A percentile compares a stretch with the other conserved stretches of the same genome.
Evolutionary conservation across 2,113 vertebrate genomes (phyloP).

Genomic region (Irena cyanogastra): DNA sequence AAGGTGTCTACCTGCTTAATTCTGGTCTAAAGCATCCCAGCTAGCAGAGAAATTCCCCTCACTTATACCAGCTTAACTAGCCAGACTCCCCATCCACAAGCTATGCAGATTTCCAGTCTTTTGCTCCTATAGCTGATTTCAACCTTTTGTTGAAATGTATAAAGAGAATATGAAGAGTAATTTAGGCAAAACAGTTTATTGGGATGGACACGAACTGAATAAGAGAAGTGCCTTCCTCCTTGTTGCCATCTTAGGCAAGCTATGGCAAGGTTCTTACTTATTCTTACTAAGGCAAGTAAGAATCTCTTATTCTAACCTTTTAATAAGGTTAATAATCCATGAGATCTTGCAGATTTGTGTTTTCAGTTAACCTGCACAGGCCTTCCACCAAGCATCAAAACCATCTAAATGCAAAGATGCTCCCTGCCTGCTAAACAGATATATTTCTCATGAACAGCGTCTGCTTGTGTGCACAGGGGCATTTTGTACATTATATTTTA

Average conservation of each 20-base stretch:
- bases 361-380: not conserved
- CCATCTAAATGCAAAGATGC: not conserved
- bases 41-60: not conserved
- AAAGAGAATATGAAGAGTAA: not conserved
- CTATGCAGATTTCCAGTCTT: not conserved
- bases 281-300: too few species aligned
- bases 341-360: not conserved
- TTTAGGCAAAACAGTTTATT: not conserved
- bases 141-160: not conserved
- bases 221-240: not conserved
- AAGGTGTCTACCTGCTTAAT: not conserved
- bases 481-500: not conserved
- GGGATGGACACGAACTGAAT: not conserved
- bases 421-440: not conserved
- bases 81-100: not conserved
- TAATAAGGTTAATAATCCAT: not conserved
- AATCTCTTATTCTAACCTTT: not conserved
- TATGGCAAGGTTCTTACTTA: too few species aligned
- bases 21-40: not conserved
- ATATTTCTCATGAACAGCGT: not conserved
- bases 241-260: not conserved
- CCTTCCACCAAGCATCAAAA: not conserved
- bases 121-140: not conserved
- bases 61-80: not conserved
- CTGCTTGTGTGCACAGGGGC: not conserved